phyloP scores from a whole-genome alignment of 2,113 vertebrate genomes.

The Hymenochirus boettgeri region DNA sequence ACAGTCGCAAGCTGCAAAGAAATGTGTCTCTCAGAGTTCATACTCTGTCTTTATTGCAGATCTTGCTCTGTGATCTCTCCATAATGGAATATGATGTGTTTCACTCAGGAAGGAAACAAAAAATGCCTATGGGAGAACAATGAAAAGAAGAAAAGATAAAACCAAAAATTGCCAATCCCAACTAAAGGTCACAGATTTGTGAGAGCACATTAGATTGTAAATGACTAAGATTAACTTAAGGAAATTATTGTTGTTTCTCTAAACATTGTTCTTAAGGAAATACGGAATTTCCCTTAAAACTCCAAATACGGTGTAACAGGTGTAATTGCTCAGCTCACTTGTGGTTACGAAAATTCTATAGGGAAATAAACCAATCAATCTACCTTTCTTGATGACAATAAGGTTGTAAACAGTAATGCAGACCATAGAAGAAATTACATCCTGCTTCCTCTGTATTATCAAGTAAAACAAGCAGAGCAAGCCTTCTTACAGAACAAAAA shows the following conservation, averaged over 20 bases:
- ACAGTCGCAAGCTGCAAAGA: slow-evolving; percentile 69
- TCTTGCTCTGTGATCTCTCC: slow-evolving; percentile 56
- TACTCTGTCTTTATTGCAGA: slow-evolving; percentile 49
- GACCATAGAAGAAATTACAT: slow-evolving; percentile 21
- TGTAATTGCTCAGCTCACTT: too few relatives aligned
- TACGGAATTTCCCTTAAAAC: too few relatives aligned
- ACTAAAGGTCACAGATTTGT: too few relatives aligned
- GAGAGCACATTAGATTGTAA: too few relatives aligned
- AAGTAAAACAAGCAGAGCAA: too few relatives aligned
- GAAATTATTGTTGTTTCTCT: too few relatives aligned
- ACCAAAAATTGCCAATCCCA: background rate
- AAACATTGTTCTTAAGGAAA: too few relatives aligned
- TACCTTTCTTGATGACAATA: background rate
- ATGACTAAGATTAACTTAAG: too few relatives aligned
- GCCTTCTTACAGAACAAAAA: too few relatives aligned
- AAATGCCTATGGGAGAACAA: slow-evolving; percentile 42
- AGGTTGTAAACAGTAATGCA: background rate
- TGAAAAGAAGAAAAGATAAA: background rate
- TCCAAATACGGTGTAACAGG: too few relatives aligned
- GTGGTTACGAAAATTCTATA: too few relatives aligned
- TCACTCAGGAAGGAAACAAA: slow-evolving; percentile 36
- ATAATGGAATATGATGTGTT: slow-evolving; percentile 39
- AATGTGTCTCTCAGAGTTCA: slow-evolving; percentile 59
- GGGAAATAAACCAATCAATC: background rate
- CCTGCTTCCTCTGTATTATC: slow-evolving; percentile 25